Evolutionary conservation across 2,113 vertebrate species (phyloP).

Genomic region (Riparia riparia): DNA sequence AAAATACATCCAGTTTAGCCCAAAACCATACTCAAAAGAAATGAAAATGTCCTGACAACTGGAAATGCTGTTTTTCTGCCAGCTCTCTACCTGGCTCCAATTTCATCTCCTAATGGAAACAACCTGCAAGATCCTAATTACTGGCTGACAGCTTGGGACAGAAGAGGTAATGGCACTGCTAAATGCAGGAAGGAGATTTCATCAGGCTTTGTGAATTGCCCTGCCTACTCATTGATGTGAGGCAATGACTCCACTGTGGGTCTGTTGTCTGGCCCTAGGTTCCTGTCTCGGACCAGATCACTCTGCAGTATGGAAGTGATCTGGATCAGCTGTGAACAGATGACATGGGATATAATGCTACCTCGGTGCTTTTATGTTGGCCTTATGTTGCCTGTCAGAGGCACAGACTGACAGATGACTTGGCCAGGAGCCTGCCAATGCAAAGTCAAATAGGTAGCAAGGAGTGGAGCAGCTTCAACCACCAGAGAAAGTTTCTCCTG

Average conservation of each 20-base stretch:
- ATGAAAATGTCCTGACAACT: conserved; percentile 34
- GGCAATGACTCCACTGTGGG: not conserved
- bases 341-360: not conserved
- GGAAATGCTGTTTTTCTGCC: conserved; percentile 30
- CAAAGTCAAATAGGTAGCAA: not conserved
- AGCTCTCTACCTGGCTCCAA: conserved; percentile 1
- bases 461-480: not conserved
- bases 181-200: conserved; percentile 41
- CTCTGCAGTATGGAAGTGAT: not conserved
- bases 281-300: not conserved
- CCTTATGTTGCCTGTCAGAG: not conserved
- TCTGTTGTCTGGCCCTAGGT: not conserved
- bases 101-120: conserved; percentile 61
- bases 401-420: not conserved
- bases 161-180: conserved; percentile 31
- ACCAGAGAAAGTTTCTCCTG: not conserved
- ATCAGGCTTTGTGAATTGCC: conserved; percentile 26
- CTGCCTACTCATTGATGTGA: not conserved
- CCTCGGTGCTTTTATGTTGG: not conserved
- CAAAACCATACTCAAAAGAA: conserved; percentile 9
- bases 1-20: not conserved
- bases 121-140: conserved; percentile 54
- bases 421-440: not conserved
- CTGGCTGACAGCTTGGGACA: not conserved
- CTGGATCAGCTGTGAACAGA: conserved; percentile 2